phyloP scores from a whole-genome alignment of 2,888 invertebrate genomes.

The Cheilosia vulpina region DNA sequence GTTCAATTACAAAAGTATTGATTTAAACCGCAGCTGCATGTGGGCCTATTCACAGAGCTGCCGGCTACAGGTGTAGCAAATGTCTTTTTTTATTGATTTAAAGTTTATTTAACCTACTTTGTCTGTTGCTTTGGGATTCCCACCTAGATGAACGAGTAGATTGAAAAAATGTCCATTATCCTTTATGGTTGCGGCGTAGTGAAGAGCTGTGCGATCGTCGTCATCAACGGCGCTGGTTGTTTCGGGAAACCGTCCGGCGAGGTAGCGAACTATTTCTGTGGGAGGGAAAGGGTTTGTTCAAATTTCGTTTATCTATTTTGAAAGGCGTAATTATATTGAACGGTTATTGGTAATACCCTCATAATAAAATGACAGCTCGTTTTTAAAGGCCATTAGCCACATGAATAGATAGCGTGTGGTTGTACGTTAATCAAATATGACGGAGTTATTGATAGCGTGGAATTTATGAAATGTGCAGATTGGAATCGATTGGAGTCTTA shows the following conservation, averaged over 20 bases:
- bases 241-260: conserved; percentile 93
- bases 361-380: background rate
- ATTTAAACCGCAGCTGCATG: conserved; percentile 45
- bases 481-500: background rate
- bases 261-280: conserved; percentile 85
- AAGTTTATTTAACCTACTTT: conserved; percentile 86
- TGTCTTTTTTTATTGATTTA: conserved; percentile 36
- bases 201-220: conserved; percentile 93
- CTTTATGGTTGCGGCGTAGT: conserved; percentile 92
- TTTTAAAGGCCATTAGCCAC: background rate
- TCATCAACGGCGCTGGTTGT: conserved; percentile 91
- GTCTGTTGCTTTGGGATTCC: conserved; percentile 92
- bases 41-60: conserved; percentile 39
- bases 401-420: too few relatives aligned
- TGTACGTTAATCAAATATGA: too few relatives aligned
- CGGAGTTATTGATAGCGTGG: too few relatives aligned
- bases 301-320: conserved; percentile 10
- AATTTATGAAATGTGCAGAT: background rate
- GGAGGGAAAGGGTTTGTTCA: conserved; percentile 2
- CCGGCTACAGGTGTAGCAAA: conserved; percentile 42
- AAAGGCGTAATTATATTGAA: conserved; percentile 14
- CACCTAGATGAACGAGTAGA: conserved; percentile 92
- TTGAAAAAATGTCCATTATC: conserved; percentile 96
- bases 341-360: too few relatives aligned
- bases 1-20: conserved; percentile 49